A percentile compares a stretch with the other conserved stretches of the same genome.
Conservation (phyloP, 2,797 vertebrate species). For the Premnoplex brunnescens region DNA sequence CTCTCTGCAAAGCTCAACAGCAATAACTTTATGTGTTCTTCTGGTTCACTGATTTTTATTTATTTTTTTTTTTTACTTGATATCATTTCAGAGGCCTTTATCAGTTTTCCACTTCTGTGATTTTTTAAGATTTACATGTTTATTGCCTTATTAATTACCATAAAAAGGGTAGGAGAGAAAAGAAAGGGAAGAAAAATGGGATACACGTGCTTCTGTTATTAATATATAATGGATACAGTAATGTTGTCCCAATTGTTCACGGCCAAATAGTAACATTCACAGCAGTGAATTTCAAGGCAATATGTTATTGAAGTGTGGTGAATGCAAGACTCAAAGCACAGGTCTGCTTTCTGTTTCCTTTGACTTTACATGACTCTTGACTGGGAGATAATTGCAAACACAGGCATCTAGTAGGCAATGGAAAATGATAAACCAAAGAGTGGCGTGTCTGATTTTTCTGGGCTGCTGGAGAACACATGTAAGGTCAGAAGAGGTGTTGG, state of each 20-base stretch:
- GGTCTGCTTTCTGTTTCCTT: conserved; percentile 21
- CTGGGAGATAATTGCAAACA: conserved; percentile 5
- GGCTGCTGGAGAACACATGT: not conserved
- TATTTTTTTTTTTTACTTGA: not conserved
- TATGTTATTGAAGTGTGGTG: not conserved
- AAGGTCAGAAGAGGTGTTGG: not conserved
- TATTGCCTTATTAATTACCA: conserved; percentile 55
- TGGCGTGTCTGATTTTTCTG: not conserved
- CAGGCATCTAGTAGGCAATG: not conserved
- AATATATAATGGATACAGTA: conserved; percentile 12
- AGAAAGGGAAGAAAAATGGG: not conserved
- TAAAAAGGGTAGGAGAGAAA: not conserved
- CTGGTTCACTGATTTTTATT: not conserved
- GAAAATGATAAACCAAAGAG: not conserved
- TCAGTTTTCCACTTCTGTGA: conserved; percentile 53
- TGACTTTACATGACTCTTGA: not conserved
- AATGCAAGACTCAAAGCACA: conserved; percentile 6
- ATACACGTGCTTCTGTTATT: not conserved
- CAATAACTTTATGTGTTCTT: conserved; percentile 45
- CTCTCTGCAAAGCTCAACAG: not conserved
- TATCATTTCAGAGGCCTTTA: conserved; percentile 26
- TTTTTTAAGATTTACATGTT: conserved; percentile 58
- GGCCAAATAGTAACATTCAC: not conserved
- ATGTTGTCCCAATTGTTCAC: conserved; percentile 38
- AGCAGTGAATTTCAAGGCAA: not conserved